These are phyloP conservation scores for Noctua pronuba DNA, from an alignment of 2,888 invertebrate genomes.

Conservation along the genomic window DNA sequence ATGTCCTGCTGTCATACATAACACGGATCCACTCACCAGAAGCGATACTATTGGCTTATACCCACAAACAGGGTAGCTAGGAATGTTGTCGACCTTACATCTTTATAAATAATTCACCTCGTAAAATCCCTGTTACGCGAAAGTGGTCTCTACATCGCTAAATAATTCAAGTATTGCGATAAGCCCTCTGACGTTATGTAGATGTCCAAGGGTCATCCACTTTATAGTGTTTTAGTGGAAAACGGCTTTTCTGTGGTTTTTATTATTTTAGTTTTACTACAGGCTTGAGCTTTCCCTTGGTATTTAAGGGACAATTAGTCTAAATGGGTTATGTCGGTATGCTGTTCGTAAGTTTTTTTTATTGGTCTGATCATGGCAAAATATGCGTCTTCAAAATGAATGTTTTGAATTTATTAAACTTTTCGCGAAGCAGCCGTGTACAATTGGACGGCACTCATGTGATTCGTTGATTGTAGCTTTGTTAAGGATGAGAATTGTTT, in stretches of 20 bases:
- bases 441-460: too few species aligned
- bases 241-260: slow-evolving; percentile 23
- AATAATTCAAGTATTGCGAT: slow-evolving; percentile 63
- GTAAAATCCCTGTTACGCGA: slow-evolving; percentile 57
- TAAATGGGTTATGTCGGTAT: background rate
- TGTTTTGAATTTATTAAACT: background rate
- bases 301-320: background rate
- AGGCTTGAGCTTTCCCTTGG: background rate
- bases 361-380: background rate
- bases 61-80: slow-evolving; percentile 34
- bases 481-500: too few species aligned
- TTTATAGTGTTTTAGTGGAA: slow-evolving; percentile 21
- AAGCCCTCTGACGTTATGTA: slow-evolving; percentile 52
- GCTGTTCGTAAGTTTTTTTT: background rate
- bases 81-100: slow-evolving; percentile 47
- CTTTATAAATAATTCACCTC: slow-evolving; percentile 57
- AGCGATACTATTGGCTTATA: slow-evolving; percentile 54
- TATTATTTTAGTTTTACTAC: slow-evolving; percentile 21
- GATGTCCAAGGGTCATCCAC: slow-evolving; percentile 48
- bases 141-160: slow-evolving; percentile 49
- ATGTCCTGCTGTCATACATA: slow-evolving; percentile 12
- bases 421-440: too few species aligned
- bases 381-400: background rate
- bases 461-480: too few species aligned
- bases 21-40: slow-evolving; percentile 20